Percentiles rank a stretch among this genome's conserved stretches.
These are phyloP conservation scores for Silurus asotus DNA, from an alignment of 2,113 vertebrate genomes.

Conservation along the genomic window DNA sequence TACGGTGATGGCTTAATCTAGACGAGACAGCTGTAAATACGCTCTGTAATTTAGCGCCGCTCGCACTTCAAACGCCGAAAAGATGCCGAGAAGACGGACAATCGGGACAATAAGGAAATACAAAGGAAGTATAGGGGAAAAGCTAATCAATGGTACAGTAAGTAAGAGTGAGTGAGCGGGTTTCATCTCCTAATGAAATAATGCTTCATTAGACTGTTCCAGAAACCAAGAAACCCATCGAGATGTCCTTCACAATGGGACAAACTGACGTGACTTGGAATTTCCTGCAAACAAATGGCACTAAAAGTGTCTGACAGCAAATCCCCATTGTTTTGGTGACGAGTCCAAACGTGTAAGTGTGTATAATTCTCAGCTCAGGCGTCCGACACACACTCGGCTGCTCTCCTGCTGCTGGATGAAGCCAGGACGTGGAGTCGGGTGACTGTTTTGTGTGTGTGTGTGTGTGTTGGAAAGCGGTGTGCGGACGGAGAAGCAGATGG, in stretches of 20 bases:
- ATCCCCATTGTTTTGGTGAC: constrained; percentile 5
- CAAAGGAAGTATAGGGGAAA: not conserved
- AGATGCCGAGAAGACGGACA: no score
- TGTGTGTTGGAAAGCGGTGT: constrained; percentile 34
- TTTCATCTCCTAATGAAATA: not conserved
- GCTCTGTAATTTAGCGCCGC: constrained; percentile 39
- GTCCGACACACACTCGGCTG: constrained; percentile 4
- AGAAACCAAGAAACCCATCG: not conserved
- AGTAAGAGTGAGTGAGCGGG: no score
- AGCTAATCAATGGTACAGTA: not conserved
- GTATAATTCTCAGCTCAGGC: constrained; percentile 43
- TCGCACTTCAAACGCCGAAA: constrained; percentile 36
- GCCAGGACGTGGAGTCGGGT: constrained; percentile 47
- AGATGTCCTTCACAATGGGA: not conserved
- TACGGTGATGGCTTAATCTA: constrained; percentile 41
- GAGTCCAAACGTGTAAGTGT: constrained; percentile 29
- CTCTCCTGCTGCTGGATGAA: constrained; percentile 25
- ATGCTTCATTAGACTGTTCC: not conserved
- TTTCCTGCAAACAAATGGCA: constrained; percentile 13
- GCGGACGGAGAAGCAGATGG: constrained; percentile 54
- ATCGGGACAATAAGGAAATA: not conserved
- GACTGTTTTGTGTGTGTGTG: constrained; percentile 41
- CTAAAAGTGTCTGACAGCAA: constrained; percentile 1
- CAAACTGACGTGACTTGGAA: not conserved
- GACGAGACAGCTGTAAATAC: constrained; percentile 35